Evolutionary conservation across 2,797 vertebrate genomes (phyloP), one percentile per base, ranked within the genome.

Genomic region (Neosilurus mollespiculum): DNA sequence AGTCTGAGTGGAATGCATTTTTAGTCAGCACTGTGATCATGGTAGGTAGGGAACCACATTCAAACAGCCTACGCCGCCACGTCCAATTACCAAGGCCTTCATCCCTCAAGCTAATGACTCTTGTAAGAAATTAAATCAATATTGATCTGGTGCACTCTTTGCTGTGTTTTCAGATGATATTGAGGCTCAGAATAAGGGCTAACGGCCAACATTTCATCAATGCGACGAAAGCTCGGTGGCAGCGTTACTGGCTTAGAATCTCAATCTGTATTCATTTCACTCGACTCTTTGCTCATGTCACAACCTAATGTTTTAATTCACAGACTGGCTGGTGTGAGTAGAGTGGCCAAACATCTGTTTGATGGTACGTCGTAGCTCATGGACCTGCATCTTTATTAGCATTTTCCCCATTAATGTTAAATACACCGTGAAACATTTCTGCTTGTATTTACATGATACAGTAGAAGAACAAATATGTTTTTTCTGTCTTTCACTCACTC

Each of bases 81-180:
- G 83, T 85, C 69, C 84, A 87, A 88, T 88, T 86, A 88, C 86
- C 73, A 67, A 82, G 79, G 37, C 69, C 83, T 83, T 79, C 85
- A 86, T 84, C 86, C 79, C 71, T 86, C 75, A 88, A 83, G 75
- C 82, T 86, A 87, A 88, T 87, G 87, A 88, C 87, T 86, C 85
- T 87, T 87, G 83, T 78, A 83, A 78, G 84, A 84, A 88, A 88
- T 88, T 87, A 88, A 85, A 87, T 87, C 88, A 86, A 70, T 88
- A 88, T 88, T 71, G 86, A 88, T 87, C 85, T 58, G 81, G 58
- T 85, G 78, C 69, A 84, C 84, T 83, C 83, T 86, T 86, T 87
- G 85, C 84, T 81, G 59, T 85, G 80, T 85, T 82, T 81, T 78
- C 78, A 76, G 86, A 87, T 88, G 86, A 86, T 86, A 86, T 69